These are phyloP conservation scores for Penelope pileata DNA, from an alignment of 2,113 vertebrate species.

Conservation along the genomic window DNA sequence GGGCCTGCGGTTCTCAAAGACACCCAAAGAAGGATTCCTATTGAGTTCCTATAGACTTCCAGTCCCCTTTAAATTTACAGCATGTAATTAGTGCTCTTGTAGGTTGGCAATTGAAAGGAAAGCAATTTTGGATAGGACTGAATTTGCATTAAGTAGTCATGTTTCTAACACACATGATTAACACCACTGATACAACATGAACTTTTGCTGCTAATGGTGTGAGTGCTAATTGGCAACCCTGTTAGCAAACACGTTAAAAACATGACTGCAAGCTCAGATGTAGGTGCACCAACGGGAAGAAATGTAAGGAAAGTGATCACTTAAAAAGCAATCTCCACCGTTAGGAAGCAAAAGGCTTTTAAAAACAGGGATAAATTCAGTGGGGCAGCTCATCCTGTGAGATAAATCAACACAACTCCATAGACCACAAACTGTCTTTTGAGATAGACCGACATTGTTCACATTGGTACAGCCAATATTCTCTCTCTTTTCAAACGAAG, in stretches of 20 bases:
- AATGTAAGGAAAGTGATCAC: not conserved
- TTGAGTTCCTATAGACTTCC: not conserved
- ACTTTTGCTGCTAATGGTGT: not conserved
- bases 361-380: not conserved
- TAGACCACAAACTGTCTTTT: not conserved
- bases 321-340: not conserved
- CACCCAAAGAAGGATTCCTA: not conserved
- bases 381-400: not conserved
- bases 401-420: not conserved
- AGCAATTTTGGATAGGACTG: fast-evolving
- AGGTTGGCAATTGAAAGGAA: not conserved
- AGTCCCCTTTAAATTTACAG: fast-evolving
- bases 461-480: not conserved
- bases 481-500: not conserved
- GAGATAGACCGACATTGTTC: not conserved
- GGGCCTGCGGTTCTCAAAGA: not conserved
- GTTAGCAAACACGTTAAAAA: not conserved
- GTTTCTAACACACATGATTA: not conserved
- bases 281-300: not conserved
- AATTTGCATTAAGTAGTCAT: not conserved
- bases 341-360: not conserved
- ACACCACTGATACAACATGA: not conserved
- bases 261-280: not conserved
- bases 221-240: not conserved
- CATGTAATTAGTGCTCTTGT: not conserved